Percentiles rank a stretch among this genome's conserved stretches.
Conservation (phyloP, 35 echinoderm and acorn worm genomes). For the Amphiura filiformis region DNA sequence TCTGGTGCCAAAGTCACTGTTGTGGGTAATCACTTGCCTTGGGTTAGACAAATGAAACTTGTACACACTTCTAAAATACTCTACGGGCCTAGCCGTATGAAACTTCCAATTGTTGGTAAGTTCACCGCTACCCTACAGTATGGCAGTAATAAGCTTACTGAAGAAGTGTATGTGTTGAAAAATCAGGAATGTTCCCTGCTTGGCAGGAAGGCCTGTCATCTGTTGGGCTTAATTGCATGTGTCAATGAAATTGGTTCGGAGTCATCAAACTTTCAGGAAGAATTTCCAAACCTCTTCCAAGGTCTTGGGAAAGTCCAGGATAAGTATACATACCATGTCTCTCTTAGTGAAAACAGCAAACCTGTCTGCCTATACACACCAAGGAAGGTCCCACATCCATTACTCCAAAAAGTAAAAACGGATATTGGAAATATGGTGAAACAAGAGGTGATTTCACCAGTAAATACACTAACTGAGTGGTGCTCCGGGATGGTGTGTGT, state of each 20-base stretch:
- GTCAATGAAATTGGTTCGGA: conserved; percentile 11
- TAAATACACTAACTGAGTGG: conserved; percentile 53
- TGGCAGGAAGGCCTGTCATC: conserved; percentile 24
- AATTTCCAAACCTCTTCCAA: conserved; percentile 36
- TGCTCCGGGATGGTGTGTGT: conserved; percentile 46
- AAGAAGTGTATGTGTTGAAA: conserved; percentile 35
- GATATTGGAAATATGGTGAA: conserved; percentile 46
- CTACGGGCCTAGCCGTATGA: neutral
- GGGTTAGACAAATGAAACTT: neutral
- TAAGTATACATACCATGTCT: conserved; percentile 28
- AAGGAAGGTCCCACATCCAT: conserved; percentile 37
- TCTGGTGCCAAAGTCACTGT: conserved; percentile 25
- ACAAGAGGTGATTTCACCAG: conserved; percentile 57
- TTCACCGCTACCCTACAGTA: neutral
- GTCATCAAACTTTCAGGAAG: neutral
- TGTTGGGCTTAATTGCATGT: conserved; percentile 27
- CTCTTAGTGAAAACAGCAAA: conserved; percentile 19
- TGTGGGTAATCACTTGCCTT: conserved; percentile 9
- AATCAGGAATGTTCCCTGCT: conserved; percentile 35
- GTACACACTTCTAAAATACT: neutral
- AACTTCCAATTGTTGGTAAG: neutral
- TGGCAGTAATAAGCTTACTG: neutral
- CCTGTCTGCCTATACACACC: conserved; percentile 41
- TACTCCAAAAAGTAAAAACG: conserved; percentile 26
- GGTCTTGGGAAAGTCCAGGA: conserved; percentile 44